Percentiles rank a stretch among this genome's conserved stretches.
These are phyloP conservation scores for Galago senegalensis DNA, from an alignment of 2,797 vertebrate genomes.

Conservation along the genomic window DNA sequence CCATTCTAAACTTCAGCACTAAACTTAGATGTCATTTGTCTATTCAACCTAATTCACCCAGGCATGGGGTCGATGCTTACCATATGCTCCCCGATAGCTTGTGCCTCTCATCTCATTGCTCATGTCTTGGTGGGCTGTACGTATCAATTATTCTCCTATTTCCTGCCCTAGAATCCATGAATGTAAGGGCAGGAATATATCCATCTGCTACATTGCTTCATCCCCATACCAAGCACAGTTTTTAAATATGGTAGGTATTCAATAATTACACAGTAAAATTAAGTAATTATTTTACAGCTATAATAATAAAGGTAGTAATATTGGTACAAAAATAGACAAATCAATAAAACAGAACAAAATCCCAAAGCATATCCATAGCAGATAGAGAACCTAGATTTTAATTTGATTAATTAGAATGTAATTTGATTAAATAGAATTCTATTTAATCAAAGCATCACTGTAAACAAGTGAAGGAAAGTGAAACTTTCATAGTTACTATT, in stretches of 20 bases:
- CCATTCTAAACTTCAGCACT: not conserved
- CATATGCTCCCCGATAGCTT: not conserved
- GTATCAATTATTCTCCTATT: not conserved
- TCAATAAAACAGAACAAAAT: not conserved
- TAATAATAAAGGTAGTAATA: not conserved
- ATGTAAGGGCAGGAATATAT: not conserved
- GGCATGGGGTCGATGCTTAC: not conserved
- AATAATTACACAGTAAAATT: not conserved
- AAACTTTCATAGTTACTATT: constrained; percentile 3
- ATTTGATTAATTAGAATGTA: too few relatives aligned
- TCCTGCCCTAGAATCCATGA: not conserved
- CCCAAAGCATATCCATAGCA: not conserved
- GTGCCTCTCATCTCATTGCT: not conserved
- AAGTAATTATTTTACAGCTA: not conserved
- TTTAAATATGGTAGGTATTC: not conserved
- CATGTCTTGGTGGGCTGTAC: not conserved
- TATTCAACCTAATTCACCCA: not conserved
- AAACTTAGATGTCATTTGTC: not conserved
- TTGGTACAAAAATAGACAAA: not conserved
- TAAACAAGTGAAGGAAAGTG: not conserved
- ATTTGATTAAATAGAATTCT: not conserved
- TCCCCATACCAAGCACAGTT: not conserved
- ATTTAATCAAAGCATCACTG: not conserved
- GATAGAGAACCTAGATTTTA: not conserved
- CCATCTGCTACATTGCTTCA: not conserved